Percentiles rank a stretch among this genome's conserved stretches.
Conservation (phyloP, 1,140 invertebrate species). For the honey bee (Apis mellifera) region Amel_HAv3.1 CM009936.2:10758501-10759000, state of each 20-base stretch:
- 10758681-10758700: too few species aligned
- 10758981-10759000: too few species aligned
- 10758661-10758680: constrained; percentile 39
- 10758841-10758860: too few species aligned
- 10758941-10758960: too few species aligned
- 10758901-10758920: background rate
- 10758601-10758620: background rate
- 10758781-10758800: too few species aligned
- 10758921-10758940: too few species aligned
- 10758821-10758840: too few species aligned
- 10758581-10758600: background rate
- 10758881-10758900: background rate
- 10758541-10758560: constrained; percentile 2
- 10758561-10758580: constrained; percentile 5
- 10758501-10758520: background rate
- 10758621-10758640: constrained; percentile 13
- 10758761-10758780: too few species aligned
- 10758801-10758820: too few species aligned
- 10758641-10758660: constrained; percentile 26
- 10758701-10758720: too few species aligned
- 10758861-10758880: background rate
- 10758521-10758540: constrained; percentile 19
- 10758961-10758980: too few species aligned
- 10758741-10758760: background rate
- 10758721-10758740: background rate